Conservation (phyloP, 2,888 invertebrate species). For the Thalpophila matura region DNA sequence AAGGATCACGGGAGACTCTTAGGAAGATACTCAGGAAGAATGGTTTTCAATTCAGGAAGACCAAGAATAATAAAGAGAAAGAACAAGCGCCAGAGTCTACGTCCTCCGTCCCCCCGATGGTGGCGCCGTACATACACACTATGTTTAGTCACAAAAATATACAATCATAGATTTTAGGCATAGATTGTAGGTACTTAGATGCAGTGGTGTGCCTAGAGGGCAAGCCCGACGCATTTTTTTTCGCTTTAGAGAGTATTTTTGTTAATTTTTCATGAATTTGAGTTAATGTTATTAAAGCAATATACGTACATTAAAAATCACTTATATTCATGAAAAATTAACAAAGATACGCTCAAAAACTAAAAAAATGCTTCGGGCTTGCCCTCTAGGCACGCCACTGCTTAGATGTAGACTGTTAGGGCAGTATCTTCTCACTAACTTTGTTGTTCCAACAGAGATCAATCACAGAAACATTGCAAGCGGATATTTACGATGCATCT, state of each 20-base stretch:
- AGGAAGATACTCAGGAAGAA: conserved; percentile 86
- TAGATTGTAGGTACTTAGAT: no score
- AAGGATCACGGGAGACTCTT: conserved; percentile 85
- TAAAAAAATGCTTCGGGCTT: no score
- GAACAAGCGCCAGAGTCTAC: conserved; percentile 77
- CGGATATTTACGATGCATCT: not conserved
- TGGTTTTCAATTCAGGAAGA: conserved; percentile 87
- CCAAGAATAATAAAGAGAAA: conserved; percentile 86
- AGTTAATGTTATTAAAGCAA: no score
- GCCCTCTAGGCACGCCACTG: no score
- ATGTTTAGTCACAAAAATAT: conserved; percentile 87
- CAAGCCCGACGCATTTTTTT: no score
- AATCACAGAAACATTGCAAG: no score
- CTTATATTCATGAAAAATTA: no score
- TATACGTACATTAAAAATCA: no score
- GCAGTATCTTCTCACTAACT: conserved; percentile 9
- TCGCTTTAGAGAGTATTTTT: no score
- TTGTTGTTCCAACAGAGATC: not conserved
- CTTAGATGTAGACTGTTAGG: conserved; percentile 18
- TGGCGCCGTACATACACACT: conserved; percentile 84
- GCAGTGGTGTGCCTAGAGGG: no score
- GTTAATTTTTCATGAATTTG: no score
- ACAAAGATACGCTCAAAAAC: no score
- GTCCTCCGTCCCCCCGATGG: conserved; percentile 81
- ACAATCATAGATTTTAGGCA: conserved; percentile 71